phyloP scores from a whole-genome alignment of 2,113 vertebrate genomes.

The Pygoscelis adeliae region DNA sequence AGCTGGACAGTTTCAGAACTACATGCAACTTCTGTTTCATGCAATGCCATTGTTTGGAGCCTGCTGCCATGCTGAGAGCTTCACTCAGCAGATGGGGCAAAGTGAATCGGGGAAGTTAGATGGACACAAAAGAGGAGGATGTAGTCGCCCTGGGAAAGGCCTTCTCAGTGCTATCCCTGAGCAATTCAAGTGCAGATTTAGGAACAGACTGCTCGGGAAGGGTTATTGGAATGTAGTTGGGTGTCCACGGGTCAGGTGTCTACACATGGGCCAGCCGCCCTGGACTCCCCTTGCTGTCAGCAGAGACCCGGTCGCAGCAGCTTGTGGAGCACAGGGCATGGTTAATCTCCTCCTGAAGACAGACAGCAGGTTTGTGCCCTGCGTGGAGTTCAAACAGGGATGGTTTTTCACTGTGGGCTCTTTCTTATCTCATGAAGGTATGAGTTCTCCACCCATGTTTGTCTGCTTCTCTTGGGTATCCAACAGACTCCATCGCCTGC shows the following conservation, averaged over 20 bases:
- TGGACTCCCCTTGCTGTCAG: background rate
- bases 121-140: background rate
- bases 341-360: background rate
- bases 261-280: background rate
- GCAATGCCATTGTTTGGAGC: background rate
- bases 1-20: background rate
- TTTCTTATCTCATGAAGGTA: background rate
- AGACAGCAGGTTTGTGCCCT: background rate
- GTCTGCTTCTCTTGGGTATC: background rate
- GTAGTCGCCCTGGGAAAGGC: background rate
- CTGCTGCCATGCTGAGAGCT: background rate
- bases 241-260: background rate
- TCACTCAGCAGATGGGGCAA: background rate
- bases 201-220: background rate
- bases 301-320: background rate
- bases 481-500: background rate
- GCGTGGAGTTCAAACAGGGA: background rate
- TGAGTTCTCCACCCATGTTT: background rate
- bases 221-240: background rate
- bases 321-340: accelerated
- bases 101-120: background rate
- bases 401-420: background rate
- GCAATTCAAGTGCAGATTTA: background rate
- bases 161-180: background rate
- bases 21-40: background rate